These are phyloP conservation scores for Myotis daubentonii DNA, from an alignment of 2,797 vertebrate species.

Conservation along the genomic window DNA sequence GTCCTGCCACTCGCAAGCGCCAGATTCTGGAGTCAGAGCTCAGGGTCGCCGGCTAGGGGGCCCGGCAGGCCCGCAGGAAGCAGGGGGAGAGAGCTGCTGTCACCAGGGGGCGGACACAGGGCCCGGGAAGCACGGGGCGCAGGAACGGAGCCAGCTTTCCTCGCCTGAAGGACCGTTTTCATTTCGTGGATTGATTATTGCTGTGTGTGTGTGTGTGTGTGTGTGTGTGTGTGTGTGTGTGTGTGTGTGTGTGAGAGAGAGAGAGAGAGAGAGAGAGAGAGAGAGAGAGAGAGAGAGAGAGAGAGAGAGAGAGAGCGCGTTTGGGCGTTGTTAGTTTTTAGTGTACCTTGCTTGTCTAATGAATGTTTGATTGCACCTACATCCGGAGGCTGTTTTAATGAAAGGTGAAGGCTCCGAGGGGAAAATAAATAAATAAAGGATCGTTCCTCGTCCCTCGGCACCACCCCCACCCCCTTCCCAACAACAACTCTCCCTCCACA, in stretches of 20 bases:
- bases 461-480: not conserved
- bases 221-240: not conserved
- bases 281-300: not conserved
- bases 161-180: conserved; percentile 67
- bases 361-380: conserved; percentile 79
- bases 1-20: not conserved
- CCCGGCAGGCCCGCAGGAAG: no score
- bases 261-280: not conserved
- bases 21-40: not conserved
- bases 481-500: conserved; percentile 49
- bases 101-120: not conserved
- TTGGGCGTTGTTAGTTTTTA: conserved; percentile 53
- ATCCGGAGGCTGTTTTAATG: conserved; percentile 79
- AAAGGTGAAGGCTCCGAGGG: conserved; percentile 72
- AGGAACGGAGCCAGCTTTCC: conserved; percentile 47
- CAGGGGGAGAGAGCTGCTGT: not conserved
- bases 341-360: conserved; percentile 78
- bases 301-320: not conserved
- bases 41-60: not conserved
- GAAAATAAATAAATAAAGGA: conserved; percentile 78
- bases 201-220: not conserved
- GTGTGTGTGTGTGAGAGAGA: not conserved
- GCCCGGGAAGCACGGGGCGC: not conserved
- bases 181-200: conserved; percentile 73
- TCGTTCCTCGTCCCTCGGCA: not conserved